Base-by-base conservation (phyloP, 1,140 invertebrate genomes). In the Sinella curviseta region DNA sequence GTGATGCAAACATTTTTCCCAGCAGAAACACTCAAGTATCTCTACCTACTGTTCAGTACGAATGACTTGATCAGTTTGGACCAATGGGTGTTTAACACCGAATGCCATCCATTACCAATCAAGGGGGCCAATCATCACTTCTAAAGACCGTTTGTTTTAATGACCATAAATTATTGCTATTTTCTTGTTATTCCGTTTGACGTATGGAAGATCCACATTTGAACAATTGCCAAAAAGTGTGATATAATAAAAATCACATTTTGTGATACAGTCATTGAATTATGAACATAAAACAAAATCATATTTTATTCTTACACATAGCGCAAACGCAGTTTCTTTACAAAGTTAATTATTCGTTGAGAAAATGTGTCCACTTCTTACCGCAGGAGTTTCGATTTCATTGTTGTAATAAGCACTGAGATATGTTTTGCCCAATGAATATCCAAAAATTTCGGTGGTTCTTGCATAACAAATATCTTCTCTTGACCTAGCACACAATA, bases 1-100 rank as follows among this genome's bases (percentile, higher is more conserved):
- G 97, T 99, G 39, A 97, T 98, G 86, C 97, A 99, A 88, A 98
- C 96, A 88, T 99, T 96, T 90, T 98, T 99, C 89, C 90, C 99
- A 77, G 98, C 98, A 24, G 98, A 99, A 89, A 99, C 97, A 33
- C 90, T 99, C 26, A 99, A 99, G 87, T 93, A 92, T 84, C 86
- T 92, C 17, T 92, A 91, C 85, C 86, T 92, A 35, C 88, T 91
- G 30, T 92, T 92, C 85, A 90, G 90, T 34, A 89, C 91, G 36
- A 90, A 92, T 83, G 85, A 87, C 75, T 84, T 91, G 3, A 85
- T 92, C 24, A 88, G 89, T 16, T 26, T 99, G 54, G 94, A 99
- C 87, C 92, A 98, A 84, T 99, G 97, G 97, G 97, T 99, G 1
- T 96, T 98, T 88, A 99, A 99, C 86, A 99, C 97, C 0, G 97